Evolutionary conservation across 2,888 invertebrate species (phyloP).

Genomic region (Alcis repandata): DNA sequence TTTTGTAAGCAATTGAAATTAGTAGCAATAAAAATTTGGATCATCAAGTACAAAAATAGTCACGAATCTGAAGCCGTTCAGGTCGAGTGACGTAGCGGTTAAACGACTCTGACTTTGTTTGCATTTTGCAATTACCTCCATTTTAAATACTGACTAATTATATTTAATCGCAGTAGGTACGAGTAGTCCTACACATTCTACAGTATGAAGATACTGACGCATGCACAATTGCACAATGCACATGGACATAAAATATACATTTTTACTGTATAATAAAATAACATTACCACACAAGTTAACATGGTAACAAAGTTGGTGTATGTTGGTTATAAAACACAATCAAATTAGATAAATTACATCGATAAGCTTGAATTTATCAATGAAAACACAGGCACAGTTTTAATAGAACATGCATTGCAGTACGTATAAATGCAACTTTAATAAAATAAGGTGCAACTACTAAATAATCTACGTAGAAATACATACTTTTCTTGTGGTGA

Average conservation of each 20-base stretch:
- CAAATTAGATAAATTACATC: no score
- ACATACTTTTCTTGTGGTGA: constrained; percentile 92
- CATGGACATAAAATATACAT: no score
- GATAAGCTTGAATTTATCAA: neutral
- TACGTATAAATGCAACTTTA: neutral
- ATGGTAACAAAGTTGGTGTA: no score
- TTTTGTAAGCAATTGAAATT: constrained; percentile 2
- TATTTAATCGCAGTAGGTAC: no score
- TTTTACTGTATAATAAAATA: no score
- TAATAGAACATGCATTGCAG: neutral
- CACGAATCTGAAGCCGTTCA: neutral
- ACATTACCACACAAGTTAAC: no score
- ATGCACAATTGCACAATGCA: no score
- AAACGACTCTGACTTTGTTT: neutral
- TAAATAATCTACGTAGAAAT: constrained; percentile 46
- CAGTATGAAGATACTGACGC: no score
- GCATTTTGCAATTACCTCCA: neutral
- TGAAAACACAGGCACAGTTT: neutral
- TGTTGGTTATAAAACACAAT: no score
- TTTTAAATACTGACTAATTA: no score
- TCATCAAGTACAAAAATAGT: constrained; percentile 1
- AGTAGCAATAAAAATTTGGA: neutral
- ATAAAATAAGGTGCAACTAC: neutral
- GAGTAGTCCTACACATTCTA: no score
- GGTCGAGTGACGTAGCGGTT: constrained; percentile 1